Percentiles rank a stretch among this genome's conserved stretches.
These are phyloP conservation scores for Myathropa florea DNA, from an alignment of 2,888 invertebrate genomes.

Conservation along the genomic window DNA sequence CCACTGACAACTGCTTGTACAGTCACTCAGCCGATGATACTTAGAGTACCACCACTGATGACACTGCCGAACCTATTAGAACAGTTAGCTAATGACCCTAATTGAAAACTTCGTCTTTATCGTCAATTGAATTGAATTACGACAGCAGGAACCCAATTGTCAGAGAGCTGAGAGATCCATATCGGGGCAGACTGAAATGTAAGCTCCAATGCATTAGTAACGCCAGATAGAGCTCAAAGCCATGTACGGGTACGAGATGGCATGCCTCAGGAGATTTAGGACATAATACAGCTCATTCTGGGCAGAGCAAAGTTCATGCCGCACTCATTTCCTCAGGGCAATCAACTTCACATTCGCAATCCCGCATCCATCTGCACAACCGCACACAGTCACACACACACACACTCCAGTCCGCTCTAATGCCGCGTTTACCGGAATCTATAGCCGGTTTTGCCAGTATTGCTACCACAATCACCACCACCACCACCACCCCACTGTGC, in stretches of 20 bases:
- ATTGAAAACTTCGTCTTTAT: constrained; percentile 43
- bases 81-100: constrained; percentile 32
- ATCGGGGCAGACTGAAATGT: background rate
- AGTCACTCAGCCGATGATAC: background rate
- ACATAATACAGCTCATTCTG: constrained; percentile 58
- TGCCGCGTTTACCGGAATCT: background rate
- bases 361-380: constrained; percentile 40
- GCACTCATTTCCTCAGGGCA: constrained; percentile 61
- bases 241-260: background rate
- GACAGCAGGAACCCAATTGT: constrained; percentile 26
- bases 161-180: background rate
- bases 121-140: constrained; percentile 50
- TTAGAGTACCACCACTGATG: background rate
- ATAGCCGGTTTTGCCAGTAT: background rate
- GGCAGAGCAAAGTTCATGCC: constrained; percentile 60
- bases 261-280: constrained; percentile 34
- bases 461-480: background rate
- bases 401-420: background rate
- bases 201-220: constrained; percentile 39
- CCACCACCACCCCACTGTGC: too few relatives aligned
- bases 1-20: background rate
- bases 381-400: background rate
- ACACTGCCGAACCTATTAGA: background rate
- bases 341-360: constrained; percentile 55
- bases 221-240: constrained; percentile 15